Evolutionary conservation across 2,113 vertebrate species (phyloP), one percentile per base, ranked within the genome.

Genomic region (Bufo bufo): DNA sequence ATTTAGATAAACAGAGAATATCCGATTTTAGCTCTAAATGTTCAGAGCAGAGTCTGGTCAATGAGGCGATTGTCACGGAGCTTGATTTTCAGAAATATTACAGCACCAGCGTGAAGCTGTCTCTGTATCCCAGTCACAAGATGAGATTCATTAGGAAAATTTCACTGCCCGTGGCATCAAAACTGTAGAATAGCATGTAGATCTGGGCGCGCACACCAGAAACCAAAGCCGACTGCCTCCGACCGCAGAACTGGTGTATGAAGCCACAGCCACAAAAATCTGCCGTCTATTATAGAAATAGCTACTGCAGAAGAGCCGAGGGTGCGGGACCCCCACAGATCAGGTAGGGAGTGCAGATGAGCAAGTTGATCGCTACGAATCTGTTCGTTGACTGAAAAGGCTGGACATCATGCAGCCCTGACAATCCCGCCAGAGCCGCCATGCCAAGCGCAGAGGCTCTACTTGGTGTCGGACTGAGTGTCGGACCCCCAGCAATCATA

Each of bases 131-230:
- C 20, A 77, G 58, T n/a, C 45, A 65, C 74, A 86, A 47, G 85
- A 77, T 52, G 56, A 77, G 56, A 77, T 23, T 69, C 56, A 85
- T 85, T 47, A 85, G 58, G 58, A 78, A 59, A 20, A n/a, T 49
- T 63, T 65, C 43, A 78, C 77, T 52, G 58, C 20, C 43, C 63
- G 17, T 77, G 61, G 72, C 72, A 33, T 65, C 23, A 75, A 85
- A 54, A 58, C 49, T 54, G 12, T 4, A 54, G 83, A 54, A 85
- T 20, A 56, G 50, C 50, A 74, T 43, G n/a, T 16, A 4, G 43
- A 17, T n/a, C 13, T 58, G 23, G 33, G 66, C 20, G 74, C 6
- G 33, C 6, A 56, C n/a, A 19, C 10, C 16, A 45, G 56, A 74
- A 56, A 47, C 52, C 11, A 47, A 69, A 66, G 43, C 12, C 11